phyloP scores from a whole-genome alignment of 2,113 vertebrate species.

The Hippocampus mohnikei region DNA sequence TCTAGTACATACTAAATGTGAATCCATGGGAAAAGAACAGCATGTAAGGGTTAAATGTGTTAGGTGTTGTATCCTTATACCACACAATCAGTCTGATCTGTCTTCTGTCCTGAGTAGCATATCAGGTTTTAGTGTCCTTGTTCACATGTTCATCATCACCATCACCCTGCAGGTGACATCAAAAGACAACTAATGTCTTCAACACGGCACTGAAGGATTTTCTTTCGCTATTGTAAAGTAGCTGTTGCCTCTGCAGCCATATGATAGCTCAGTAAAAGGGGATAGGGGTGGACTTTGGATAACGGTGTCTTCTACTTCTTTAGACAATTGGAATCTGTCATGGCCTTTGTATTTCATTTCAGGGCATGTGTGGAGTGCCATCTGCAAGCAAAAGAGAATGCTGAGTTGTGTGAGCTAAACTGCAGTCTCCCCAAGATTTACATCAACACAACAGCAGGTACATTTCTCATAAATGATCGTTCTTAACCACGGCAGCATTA shows the following conservation, averaged over 20 bases:
- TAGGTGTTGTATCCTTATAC: conserved; percentile 23
- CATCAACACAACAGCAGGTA: conserved; percentile 82
- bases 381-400: conserved; percentile 72
- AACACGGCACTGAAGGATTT: conserved; percentile 55
- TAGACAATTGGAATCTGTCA: conserved; percentile 1
- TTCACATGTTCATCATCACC: conserved; percentile 50
- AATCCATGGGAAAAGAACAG: not conserved
- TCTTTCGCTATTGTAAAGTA: conserved; percentile 59
- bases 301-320: conserved; percentile 6
- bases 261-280: conserved; percentile 54
- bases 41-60: conserved; percentile 28
- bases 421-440: conserved; percentile 78
- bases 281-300: conserved; percentile 53
- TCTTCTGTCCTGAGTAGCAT: conserved; percentile 40
- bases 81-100: conserved; percentile 30
- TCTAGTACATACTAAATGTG: not conserved
- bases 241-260: conserved; percentile 59
- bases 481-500: not conserved
- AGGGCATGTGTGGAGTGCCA: conserved; percentile 93
- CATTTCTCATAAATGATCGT: conserved; percentile 3
- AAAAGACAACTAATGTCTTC: conserved; percentile 60
- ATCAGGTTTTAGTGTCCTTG: conserved; percentile 50
- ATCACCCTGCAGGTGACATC: conserved; percentile 52
- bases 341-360: conserved; percentile 34
- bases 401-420: conserved; percentile 76